Evolutionary conservation across 1,140 invertebrate species (phyloP), one percentile per base, ranked within the genome.

Genomic region (Saccostrea echinata): DNA sequence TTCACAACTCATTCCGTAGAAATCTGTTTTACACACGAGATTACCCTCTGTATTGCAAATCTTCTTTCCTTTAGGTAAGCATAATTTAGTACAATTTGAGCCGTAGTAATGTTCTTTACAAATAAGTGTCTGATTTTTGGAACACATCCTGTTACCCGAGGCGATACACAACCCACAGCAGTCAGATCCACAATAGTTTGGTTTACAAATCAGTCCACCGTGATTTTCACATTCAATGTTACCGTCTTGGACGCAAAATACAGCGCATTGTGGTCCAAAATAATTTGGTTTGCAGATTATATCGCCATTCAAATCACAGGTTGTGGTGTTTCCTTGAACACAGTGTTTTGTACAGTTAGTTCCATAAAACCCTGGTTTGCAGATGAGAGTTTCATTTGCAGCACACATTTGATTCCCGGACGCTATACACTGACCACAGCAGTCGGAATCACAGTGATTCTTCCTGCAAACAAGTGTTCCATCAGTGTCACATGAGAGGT

Each of bases 1-100:
- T 12, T 27, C 53, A 55, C 85, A 86, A 52, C 80, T 80, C 3
- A 24, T 30, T 80, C 85, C 85, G n/a, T 86, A 86, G 52, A 52
- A 76, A 52, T 86, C 13, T 24, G 6, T 27, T 30, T 81, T 71
- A 30, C 85, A 86, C 1, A 81, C 71, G 1, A 80, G 24, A 68
- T 76, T 53, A 27, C 85, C 85, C 16, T 52, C 27, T 86, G 35
- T 35, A 53, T 76, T 33, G 64, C 85, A 86, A 18, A 80, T 52
- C 21, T 76, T 71, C 52, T 81, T 64, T 30, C 53, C 64, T 80
- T 86, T 53, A 1, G 85, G 43, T 53, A 83, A 51, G 43, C 81
- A 83, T 18, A 51, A 27, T 24, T 43, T 52, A 18, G 35, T 52
- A 51, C 81, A 83, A 33, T 83, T 52, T 51, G 13, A 3, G 3